phyloP scores from a whole-genome alignment of 2,888 invertebrate species.

The Eugnorisma glareosa region DNA sequence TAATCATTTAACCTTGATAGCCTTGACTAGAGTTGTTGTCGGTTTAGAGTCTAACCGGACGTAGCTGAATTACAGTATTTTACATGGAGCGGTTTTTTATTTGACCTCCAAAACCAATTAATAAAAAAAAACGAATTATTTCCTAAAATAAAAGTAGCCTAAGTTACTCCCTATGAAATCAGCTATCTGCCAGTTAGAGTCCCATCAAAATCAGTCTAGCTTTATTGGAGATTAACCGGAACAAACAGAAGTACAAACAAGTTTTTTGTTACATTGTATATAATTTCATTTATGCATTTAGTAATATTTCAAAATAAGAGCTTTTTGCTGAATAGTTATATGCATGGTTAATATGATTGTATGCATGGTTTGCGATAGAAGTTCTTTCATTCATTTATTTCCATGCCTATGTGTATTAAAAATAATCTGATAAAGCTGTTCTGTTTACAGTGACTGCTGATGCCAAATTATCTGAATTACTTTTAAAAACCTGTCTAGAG shows the following conservation, averaged over 20 bases:
- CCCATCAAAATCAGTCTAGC: too few species aligned
- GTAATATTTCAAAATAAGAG: too few species aligned
- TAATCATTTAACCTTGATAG: not conserved
- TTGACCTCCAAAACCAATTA: not conserved
- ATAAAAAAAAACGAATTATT: too few species aligned
- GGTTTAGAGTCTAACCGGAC: not conserved
- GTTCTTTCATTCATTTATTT: not conserved
- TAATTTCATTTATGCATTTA: too few species aligned
- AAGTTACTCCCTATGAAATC: too few species aligned
- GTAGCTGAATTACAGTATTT: not conserved
- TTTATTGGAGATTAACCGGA: too few species aligned
- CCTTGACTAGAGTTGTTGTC: not conserved
- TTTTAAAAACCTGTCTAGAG: slow-evolving; percentile 73
- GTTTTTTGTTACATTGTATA: too few species aligned
- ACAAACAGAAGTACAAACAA: too few species aligned
- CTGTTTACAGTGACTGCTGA: slow-evolving; percentile 69
- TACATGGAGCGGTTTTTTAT: not conserved
- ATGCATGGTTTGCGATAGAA: not conserved
- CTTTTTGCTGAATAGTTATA: too few species aligned
- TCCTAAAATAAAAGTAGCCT: too few species aligned
- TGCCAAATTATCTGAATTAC: slow-evolving; percentile 66
- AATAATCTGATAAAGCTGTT: not conserved
- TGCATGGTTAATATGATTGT: too few species aligned
- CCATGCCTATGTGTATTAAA: not conserved
- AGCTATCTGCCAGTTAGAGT: too few species aligned